Evolutionary conservation across 2,113 vertebrate genomes (phyloP).

Genomic region (Aptenodytes patagonicus): DNA sequence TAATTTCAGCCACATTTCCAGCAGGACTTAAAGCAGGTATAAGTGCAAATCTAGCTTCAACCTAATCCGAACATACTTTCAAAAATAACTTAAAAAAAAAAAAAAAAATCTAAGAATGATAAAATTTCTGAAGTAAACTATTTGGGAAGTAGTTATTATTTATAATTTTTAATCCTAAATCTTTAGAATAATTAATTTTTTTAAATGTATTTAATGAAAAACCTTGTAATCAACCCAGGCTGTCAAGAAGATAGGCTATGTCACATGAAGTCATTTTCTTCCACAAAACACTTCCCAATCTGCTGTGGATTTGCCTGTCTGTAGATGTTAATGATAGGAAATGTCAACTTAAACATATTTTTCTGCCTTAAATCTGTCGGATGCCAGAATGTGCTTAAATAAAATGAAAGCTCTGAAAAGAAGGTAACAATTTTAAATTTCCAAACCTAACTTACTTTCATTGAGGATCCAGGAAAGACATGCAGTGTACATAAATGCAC

Average conservation of each 20-base stretch:
- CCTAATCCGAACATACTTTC: background rate
- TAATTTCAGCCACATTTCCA: background rate
- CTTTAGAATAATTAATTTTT: background rate
- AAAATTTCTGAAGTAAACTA: background rate
- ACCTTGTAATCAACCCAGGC: background rate
- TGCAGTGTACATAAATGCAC: background rate
- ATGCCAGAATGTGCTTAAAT: background rate
- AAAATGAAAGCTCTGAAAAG: background rate
- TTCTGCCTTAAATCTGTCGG: background rate
- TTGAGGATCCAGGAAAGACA: background rate
- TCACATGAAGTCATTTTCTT: background rate
- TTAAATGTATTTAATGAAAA: background rate
- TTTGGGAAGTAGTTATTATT: background rate
- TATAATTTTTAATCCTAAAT: background rate
- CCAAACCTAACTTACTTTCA: background rate
- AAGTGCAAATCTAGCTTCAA: background rate
- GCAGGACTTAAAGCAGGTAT: background rate
- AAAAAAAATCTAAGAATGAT: background rate
- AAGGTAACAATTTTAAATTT: background rate
- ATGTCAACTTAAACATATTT: background rate
- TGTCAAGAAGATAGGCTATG: background rate
- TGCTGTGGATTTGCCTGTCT: background rate
- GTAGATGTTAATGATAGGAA: background rate
- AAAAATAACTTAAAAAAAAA: background rate
- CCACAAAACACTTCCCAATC: background rate